Evolutionary conservation across 2,888 invertebrate genomes (phyloP).

Genomic region (Phaedon cochleariae): DNA sequence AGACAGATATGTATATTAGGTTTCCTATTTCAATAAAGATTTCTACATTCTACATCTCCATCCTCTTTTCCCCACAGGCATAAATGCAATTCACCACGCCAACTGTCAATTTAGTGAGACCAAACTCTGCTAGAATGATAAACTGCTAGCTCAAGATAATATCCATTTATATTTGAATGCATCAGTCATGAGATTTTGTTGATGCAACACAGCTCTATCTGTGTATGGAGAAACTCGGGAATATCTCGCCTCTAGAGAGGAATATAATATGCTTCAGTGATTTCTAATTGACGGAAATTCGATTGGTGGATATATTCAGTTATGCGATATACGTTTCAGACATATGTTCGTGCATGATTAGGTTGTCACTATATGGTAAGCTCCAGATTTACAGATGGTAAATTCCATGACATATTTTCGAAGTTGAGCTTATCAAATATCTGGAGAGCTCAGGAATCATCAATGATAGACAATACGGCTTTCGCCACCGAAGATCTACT

Average conservation of each 20-base stretch:
- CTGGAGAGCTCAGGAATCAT: no score
- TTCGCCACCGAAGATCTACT: no score
- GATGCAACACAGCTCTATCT: no score
- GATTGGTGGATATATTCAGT: not conserved
- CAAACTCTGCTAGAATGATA: conserved; percentile 6
- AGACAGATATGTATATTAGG: no score
- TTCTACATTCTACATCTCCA: conserved; percentile 4
- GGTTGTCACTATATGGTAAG: no score
- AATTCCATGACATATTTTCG: no score
- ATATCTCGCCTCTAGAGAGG: not conserved
- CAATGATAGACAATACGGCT: no score
- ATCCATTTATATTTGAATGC: conserved; percentile 11
- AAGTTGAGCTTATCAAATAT: no score
- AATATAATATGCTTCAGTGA: not conserved
- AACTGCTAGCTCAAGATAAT: not conserved
- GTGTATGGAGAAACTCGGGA: not conserved
- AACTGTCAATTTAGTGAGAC: conserved; percentile 7
- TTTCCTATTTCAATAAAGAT: no score
- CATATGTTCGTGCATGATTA: no score
- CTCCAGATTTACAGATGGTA: no score
- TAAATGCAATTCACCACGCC: conserved; percentile 3
- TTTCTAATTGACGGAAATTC: not conserved
- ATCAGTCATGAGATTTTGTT: not conserved
- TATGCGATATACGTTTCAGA: no score
- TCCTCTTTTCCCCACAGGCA: conserved; percentile 1